phyloP scores from a whole-genome alignment of 1,140 invertebrate species.

The Heliconius hermathena region DNA sequence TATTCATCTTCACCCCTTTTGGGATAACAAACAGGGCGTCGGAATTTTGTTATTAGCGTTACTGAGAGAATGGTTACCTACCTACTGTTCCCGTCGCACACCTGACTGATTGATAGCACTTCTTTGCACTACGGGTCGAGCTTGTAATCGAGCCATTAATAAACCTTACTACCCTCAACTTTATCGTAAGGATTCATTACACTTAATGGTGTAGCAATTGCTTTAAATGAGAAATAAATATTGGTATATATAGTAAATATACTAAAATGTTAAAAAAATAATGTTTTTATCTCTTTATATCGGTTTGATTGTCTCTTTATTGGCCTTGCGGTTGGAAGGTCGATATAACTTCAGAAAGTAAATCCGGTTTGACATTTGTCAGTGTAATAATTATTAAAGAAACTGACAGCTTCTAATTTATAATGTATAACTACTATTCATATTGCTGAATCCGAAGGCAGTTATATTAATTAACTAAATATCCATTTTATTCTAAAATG shows the following conservation, averaged over 20 bases:
- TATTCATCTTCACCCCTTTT: slow-evolving; percentile 79
- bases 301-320: slow-evolving; percentile 1
- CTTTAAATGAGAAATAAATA: slow-evolving; percentile 36
- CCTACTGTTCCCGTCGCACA: slow-evolving; percentile 67
- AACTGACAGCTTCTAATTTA: background rate
- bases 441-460: background rate
- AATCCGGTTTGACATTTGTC: slow-evolving; percentile 6
- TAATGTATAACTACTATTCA: background rate
- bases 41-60: slow-evolving; percentile 81
- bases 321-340: slow-evolving; percentile 8
- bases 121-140: slow-evolving; percentile 81
- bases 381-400: slow-evolving; percentile 17
- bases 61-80: slow-evolving; percentile 66
- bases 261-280: background rate
- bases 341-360: slow-evolving; percentile 14
- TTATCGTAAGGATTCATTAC: slow-evolving; percentile 77
- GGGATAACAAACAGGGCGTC: slow-evolving; percentile 72
- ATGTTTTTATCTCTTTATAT: background rate
- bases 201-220: slow-evolving; percentile 75
- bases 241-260: background rate
- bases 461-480: background rate
- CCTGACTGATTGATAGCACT: slow-evolving; percentile 81
- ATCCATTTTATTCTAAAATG: background rate
- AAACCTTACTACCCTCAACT: slow-evolving; percentile 79
- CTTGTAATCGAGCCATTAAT: slow-evolving; percentile 81